Evolutionary conservation across 2,888 invertebrate species (phyloP), one percentile per base, ranked within the genome.

Genomic region (Nomada hirtipes): DNA sequence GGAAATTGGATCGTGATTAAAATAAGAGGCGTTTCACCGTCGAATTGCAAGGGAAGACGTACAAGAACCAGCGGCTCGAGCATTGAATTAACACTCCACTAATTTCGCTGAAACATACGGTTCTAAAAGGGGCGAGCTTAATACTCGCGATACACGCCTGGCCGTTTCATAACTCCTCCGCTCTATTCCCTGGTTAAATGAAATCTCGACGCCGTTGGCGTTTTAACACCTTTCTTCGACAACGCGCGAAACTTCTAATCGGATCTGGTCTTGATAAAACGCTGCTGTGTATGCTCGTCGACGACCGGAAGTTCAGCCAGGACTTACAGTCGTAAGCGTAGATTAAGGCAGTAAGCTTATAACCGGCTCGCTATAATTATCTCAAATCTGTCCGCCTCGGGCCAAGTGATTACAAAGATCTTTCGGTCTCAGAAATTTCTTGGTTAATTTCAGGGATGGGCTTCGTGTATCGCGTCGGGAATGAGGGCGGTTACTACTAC

Each of bases 291-390:
- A 80, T 67, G 81, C 73, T 65, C 59, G 60, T 60, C 57, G 55
- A 26, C 47, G 55, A 53, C 15, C 13, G 57, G 69, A 85, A 86
- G 73, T 85, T 86, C 65, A 76, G 55, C 70, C 47, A 9, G 73
- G 80, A 80, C 68, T 86, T 83, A 85, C 70, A 78, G 79, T 78
- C 76, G 68, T 83, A 85, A 86, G 83, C 83, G 65, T 69, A 80
- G 85, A 84, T 85, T 86, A 85, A 76, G 68, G 36, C 60, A 26
- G 71, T 76, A 85, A 85, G 85, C 80, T 85, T 83, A 76, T 85
- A 83, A 83, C 59, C 61, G 59, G 61, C 65, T 42, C 26, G 55
- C 59, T 80, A 78, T 80, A 83, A 86, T 86, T 86, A 85, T 80
- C 85, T 83, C 78, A 84, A 86, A 84, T 85, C 85, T 83, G 80